Evolutionary conservation across 2,797 vertebrate genomes (phyloP).

Genomic region (Phylloscopus collybita): DNA sequence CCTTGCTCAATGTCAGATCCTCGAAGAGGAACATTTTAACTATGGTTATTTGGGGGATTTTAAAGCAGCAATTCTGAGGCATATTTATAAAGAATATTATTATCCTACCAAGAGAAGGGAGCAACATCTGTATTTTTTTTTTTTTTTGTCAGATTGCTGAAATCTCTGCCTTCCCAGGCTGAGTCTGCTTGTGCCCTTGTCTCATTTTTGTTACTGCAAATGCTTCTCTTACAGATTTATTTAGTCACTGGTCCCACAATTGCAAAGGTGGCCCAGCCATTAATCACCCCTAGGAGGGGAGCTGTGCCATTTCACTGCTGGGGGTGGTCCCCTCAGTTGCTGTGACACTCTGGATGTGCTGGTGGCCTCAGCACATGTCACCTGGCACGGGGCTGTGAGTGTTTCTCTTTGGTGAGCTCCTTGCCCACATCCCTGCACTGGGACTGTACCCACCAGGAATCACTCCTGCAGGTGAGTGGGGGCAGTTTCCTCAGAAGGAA

Average conservation of each 20-base stretch:
- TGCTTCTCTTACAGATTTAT: background rate
- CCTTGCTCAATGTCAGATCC: background rate
- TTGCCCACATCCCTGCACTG: fast-evolving
- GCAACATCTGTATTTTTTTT: background rate
- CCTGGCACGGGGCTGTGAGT: background rate
- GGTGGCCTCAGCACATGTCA: background rate
- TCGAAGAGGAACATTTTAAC: background rate
- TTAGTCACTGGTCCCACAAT: background rate
- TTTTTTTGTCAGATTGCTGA: background rate
- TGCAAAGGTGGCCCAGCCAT: background rate
- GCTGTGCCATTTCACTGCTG: background rate
- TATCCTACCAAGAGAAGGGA: background rate
- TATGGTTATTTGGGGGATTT: background rate
- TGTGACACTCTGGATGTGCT: background rate
- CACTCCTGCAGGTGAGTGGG: fast-evolving
- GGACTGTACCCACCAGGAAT: fast-evolving
- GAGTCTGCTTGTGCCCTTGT: background rate
- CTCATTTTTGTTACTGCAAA: background rate
- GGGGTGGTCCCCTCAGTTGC: background rate
- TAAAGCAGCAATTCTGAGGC: background rate
- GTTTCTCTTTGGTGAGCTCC: background rate
- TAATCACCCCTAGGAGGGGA: background rate
- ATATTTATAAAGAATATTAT: background rate
- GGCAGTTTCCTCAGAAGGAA: background rate
- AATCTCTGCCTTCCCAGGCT: background rate